These are phyloP conservation scores for Madoqua kirkii DNA, from an alignment of 2,113 vertebrate genomes.

Conservation along the genomic window DNA sequence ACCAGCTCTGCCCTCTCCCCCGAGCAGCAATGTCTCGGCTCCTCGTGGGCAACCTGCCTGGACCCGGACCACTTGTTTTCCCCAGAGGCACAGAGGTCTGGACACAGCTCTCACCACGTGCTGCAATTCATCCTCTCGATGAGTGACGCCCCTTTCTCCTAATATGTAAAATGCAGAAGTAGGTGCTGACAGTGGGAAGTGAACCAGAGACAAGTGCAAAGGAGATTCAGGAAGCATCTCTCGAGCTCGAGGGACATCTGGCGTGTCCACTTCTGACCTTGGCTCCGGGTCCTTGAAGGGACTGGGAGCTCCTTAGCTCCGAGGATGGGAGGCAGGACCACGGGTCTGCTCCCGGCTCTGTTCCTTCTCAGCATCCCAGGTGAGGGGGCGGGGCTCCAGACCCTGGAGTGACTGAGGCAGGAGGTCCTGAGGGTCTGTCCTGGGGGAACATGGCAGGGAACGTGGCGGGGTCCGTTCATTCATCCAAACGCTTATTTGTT, in stretches of 20 bases:
- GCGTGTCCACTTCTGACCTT: accelerated
- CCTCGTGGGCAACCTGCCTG: not conserved
- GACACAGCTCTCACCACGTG: accelerated
- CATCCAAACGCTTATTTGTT: not conserved
- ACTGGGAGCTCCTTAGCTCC: not conserved
- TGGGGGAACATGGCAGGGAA: not conserved
- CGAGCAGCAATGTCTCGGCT: not conserved
- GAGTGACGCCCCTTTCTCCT: too few species aligned
- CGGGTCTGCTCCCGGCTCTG: not conserved
- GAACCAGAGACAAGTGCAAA: not conserved
- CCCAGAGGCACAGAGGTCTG: not conserved
- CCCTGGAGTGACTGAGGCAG: not conserved
- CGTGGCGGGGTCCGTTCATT: accelerated
- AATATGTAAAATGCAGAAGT: not conserved
- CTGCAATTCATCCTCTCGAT: not conserved
- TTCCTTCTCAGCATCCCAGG: not conserved
- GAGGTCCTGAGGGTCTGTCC: not conserved
- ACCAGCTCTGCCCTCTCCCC: too few species aligned
- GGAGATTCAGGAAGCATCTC: accelerated
- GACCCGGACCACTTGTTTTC: not conserved
- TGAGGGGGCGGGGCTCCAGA: not conserved
- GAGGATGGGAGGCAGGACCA: not conserved
- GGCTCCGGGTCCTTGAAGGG: not conserved
- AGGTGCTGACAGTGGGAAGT: not conserved
- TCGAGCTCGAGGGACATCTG: too few species aligned